Evolutionary conservation across 2,113 vertebrate species (phyloP).

Genomic region (Carassius carassius): DNA sequence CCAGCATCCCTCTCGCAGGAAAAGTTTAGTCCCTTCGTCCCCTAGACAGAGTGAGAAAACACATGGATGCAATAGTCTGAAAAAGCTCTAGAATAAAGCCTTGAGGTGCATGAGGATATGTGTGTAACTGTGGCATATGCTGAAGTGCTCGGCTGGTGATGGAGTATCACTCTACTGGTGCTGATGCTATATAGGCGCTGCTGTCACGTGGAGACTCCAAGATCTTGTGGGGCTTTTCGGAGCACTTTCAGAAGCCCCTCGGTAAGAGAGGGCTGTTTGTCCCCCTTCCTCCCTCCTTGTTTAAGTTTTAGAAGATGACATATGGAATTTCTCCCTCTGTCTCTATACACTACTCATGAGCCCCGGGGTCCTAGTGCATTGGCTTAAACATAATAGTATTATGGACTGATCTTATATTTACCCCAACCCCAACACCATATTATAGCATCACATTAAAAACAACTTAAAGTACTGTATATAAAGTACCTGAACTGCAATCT

Average conservation of each 20-base stretch:
- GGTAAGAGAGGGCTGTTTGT: conserved; percentile 1
- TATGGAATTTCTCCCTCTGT: conserved; percentile 56
- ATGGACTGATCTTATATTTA: background rate
- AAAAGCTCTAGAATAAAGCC: conserved; percentile 43
- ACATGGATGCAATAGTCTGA: conserved; percentile 33
- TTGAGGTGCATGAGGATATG: conserved; percentile 48
- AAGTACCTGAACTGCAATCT: background rate
- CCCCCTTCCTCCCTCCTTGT: conserved; percentile 57
- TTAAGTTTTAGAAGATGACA: conserved; percentile 73
- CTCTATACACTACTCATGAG: conserved; percentile 57
- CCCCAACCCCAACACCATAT: too few relatives aligned
- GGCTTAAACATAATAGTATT: background rate
- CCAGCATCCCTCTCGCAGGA: conserved; percentile 74
- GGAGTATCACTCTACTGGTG: conserved; percentile 70
- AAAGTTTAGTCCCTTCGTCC: conserved; percentile 55
- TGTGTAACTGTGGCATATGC: conserved; percentile 65
- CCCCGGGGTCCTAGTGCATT: conserved; percentile 72
- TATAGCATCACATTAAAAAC: background rate
- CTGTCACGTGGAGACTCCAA: conserved; percentile 75
- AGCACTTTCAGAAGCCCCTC: conserved; percentile 53
- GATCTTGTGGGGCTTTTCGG: conserved; percentile 61
- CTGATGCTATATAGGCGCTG: conserved; percentile 80
- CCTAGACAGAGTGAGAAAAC: conserved; percentile 39
- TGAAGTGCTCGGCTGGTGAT: conserved; percentile 64
- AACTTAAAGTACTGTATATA: background rate